Evolutionary conservation across 2,113 vertebrate species (phyloP), one percentile per base, ranked within the genome.

Genomic region (Mus pahari): DNA sequence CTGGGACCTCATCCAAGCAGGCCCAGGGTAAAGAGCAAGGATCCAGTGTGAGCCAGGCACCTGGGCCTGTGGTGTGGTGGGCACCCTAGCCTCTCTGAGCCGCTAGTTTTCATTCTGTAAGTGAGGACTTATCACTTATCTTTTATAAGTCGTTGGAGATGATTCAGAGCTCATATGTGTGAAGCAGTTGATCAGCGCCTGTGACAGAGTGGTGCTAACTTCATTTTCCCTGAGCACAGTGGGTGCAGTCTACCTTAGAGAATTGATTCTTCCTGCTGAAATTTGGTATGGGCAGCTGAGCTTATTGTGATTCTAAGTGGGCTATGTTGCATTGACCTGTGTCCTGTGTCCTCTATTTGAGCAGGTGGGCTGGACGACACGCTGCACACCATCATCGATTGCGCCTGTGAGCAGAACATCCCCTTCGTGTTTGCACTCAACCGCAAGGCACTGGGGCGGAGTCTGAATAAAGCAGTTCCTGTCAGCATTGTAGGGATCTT

Each of bases 401-500:
- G 98, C 0, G 99, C 99, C 94, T 99, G 99, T 42, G 99, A 99
- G 70, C 99, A 99, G 98, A 99, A 98, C 6, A 98, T 99, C 48
- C 99, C 99, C 0, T 99, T 99, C 75, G 99, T 99, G 70, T 99
- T 99, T 42, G 99, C 99, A 2, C 99, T 99, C 9, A 99, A 99
- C 92, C 99, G 99, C 96, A 99, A 99, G 98, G 99, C 99, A 62
- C 97, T 99, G n/a, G 99, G 99, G 20, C 99, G 99, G 79, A 99
- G 99, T 74, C 98, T 99, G 97, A 99, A 99, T 98, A 99, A 99
- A 98, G 99, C 99, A 0, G 99, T 99, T 75, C 99, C 99, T 5
- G 99, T 99, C 94, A 99, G 99, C 0, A 98, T 99, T 86, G 99
- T 99, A 94, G 99, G 99, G n/a, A 99, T 99, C 97, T 99, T 99